Evolutionary conservation across 92 coral and sea anemone genomes (phyloP).

Genomic region (Porites lobata): DNA sequence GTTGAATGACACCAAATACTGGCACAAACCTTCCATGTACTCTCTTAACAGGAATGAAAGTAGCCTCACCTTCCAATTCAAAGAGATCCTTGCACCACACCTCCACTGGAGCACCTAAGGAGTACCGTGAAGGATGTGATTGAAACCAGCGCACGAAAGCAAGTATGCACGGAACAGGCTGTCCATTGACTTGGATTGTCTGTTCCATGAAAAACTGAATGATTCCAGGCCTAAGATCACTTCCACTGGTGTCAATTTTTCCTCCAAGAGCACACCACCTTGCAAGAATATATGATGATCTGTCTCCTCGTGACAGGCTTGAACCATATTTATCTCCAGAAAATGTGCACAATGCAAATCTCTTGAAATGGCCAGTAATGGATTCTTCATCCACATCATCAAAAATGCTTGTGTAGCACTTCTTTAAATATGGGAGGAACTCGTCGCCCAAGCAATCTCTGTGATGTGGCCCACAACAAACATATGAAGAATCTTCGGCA

Average conservation of each 20-base stretch:
- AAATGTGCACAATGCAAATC: conserved; percentile 36
- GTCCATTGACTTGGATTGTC: conserved; percentile 48
- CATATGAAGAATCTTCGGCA: conserved; percentile 7
- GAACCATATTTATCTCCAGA: conserved; percentile 56
- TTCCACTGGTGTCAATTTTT: conserved; percentile 47
- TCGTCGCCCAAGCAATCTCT: conserved; percentile 43
- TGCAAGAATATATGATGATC: conserved; percentile 55
- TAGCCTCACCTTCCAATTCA: conserved; percentile 75
- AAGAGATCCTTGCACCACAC: conserved; percentile 73
- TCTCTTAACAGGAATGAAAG: conserved; percentile 74
- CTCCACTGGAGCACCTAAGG: conserved; percentile 64
- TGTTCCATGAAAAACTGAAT: conserved; percentile 67
- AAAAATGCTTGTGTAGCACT: conserved; percentile 47
- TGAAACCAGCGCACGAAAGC: conserved; percentile 73
- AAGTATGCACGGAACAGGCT: conserved; percentile 51
- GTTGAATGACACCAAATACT: conserved; percentile 43
- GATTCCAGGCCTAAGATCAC: conserved; percentile 75
- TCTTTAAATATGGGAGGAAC: conserved; percentile 52
- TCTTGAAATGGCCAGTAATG: conserved; percentile 52
- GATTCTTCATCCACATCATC: conserved; percentile 66
- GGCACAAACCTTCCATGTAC: conserved; percentile 59
- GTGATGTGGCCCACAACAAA: conserved; percentile 24
- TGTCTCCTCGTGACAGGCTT: conserved; percentile 54
- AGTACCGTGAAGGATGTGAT: conserved; percentile 44
- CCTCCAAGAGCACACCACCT: conserved; percentile 79